Evolutionary conservation across 2,113 vertebrate genomes (phyloP).

Genomic region (Varanus salvator): DNA sequence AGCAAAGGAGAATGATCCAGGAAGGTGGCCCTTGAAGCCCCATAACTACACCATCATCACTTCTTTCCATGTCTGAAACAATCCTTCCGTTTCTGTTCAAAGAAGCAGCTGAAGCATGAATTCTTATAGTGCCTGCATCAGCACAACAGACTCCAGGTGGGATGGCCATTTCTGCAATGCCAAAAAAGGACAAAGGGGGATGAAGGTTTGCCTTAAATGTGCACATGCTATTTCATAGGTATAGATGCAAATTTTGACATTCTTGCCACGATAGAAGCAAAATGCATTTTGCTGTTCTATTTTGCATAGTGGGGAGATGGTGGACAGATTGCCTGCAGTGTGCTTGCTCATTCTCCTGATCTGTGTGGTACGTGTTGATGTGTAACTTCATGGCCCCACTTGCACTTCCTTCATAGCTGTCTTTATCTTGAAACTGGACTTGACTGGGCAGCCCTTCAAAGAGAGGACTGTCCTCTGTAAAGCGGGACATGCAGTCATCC

Average conservation of each 20-base stretch:
- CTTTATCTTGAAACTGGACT: not conserved
- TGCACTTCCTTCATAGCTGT: not conserved
- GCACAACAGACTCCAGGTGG: not conserved
- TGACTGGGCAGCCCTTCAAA: not conserved
- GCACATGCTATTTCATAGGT: too few relatives aligned
- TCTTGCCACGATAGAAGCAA: not conserved
- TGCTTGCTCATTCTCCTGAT: not conserved
- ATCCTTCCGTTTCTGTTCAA: not conserved
- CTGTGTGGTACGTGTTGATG: not conserved
- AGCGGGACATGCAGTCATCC: not conserved
- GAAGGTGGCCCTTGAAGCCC: not conserved
- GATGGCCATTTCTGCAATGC: not conserved
- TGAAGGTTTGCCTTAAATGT: too few relatives aligned
- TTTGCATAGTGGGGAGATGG: not conserved
- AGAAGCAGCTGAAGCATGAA: not conserved
- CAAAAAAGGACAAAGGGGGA: too few relatives aligned
- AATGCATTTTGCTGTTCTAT: not conserved
- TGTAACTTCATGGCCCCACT: not conserved
- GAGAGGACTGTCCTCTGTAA: not conserved
- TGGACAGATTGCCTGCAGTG: not conserved
- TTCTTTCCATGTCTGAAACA: not conserved
- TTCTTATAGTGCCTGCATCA: too few relatives aligned
- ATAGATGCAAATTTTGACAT: not conserved
- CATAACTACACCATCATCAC: not conserved
- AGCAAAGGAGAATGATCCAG: too few relatives aligned